phyloP scores from a whole-genome alignment of 1,140 invertebrate species.

The Aplysia californica region DNA sequence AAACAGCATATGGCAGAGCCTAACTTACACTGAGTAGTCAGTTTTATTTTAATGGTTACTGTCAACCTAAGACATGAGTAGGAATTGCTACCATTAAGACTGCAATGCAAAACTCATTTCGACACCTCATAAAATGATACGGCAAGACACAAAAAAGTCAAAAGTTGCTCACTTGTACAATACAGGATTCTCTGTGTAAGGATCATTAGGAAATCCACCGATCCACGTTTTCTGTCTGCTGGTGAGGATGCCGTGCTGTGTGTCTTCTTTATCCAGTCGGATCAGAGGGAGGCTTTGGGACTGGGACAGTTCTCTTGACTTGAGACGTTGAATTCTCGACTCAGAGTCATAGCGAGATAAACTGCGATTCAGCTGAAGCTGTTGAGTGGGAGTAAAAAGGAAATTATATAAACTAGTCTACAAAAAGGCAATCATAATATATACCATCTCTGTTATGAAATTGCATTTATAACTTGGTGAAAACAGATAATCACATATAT shows the following conservation, averaged over 20 bases:
- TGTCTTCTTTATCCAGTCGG: constrained; percentile 45
- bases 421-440: not conserved
- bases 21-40: no score
- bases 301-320: constrained; percentile 28
- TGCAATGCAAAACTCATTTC: no score
- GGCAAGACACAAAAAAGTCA: no score
- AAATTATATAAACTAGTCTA: not conserved
- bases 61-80: no score
- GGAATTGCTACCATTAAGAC: no score
- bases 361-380: constrained; percentile 59
- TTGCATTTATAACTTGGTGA: no score
- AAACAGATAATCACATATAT: no score
- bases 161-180: constrained; percentile 63
- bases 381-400: not conserved
- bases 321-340: constrained; percentile 30
- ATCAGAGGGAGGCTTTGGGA: constrained; percentile 39
- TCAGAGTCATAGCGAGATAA: constrained; percentile 38
- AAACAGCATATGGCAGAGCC: no score
- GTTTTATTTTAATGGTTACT: no score
- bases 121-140: no score
- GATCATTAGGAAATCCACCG: constrained; percentile 63
- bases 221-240: constrained; percentile 59
- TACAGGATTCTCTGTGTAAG: constrained; percentile 60
- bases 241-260: constrained; percentile 50
- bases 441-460: no score